phyloP scores from a whole-genome alignment of 1,140 invertebrate species.

The Drosophila ogumai region DNA sequence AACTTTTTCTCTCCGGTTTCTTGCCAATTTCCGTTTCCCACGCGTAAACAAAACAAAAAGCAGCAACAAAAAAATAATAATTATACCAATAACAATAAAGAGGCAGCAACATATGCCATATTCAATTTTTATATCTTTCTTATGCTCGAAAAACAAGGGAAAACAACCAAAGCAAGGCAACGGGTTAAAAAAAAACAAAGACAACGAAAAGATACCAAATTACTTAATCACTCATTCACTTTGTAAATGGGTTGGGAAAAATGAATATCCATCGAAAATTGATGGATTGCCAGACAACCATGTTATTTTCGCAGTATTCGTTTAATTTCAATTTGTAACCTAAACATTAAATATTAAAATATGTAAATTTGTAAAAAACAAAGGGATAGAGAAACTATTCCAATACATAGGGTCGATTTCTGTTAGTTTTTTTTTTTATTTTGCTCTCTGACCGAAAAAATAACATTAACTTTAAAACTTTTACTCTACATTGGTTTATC shows the following conservation, averaged over 20 bases:
- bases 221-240: slow-evolving; percentile 29
- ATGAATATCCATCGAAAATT: slow-evolving; percentile 14
- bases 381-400: neutral
- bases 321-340: neutral
- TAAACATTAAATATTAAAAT: neutral
- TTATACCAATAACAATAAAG: slow-evolving; percentile 54
- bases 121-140: slow-evolving; percentile 21
- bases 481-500: neutral
- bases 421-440: too few species aligned
- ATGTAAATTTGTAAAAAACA: neutral
- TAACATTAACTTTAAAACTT: too few species aligned
- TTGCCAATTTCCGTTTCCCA: slow-evolving; percentile 71
- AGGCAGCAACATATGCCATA: slow-evolving; percentile 37
- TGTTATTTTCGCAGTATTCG: neutral
- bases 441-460: neutral
- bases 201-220: slow-evolving; percentile 13
- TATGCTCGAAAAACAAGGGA: slow-evolving; percentile 1
- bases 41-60: slow-evolving; percentile 58
- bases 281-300: slow-evolving; percentile 12
- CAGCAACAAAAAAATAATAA: slow-evolving; percentile 16
- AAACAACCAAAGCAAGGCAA: slow-evolving; percentile 15
- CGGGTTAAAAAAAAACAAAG: slow-evolving; percentile 1
- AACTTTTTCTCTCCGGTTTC: slow-evolving; percentile 31
- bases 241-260: slow-evolving; percentile 36
- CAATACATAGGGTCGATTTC: neutral